phyloP scores from a whole-genome alignment of 1,140 invertebrate genomes.

The Lepidotrigona ventralis region DNA sequence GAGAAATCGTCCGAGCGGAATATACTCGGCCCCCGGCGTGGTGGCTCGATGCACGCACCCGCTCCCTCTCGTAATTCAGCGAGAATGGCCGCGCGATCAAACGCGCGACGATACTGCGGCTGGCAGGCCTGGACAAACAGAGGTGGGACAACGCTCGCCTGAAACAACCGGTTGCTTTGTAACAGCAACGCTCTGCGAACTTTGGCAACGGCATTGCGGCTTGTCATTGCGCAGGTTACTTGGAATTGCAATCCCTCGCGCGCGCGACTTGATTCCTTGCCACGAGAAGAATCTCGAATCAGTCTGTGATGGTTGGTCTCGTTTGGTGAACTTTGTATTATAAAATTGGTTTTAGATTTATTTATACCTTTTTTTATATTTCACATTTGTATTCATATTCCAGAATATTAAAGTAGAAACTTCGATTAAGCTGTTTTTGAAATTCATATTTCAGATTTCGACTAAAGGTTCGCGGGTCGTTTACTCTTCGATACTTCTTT shows the following conservation, averaged over 20 bases:
- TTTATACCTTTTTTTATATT: too few relatives aligned
- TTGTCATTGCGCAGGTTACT: background rate
- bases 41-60: constrained; percentile 51
- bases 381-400: too few relatives aligned
- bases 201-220: background rate
- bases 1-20: constrained; percentile 65
- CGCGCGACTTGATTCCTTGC: background rate
- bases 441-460: too few relatives aligned
- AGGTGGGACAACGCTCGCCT: background rate
- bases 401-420: too few relatives aligned
- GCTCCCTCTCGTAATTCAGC: constrained; percentile 69
- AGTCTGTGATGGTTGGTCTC: background rate
- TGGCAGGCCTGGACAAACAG: constrained; percentile 2
- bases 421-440: too few relatives aligned
- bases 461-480: too few relatives aligned
- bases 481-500: too few relatives aligned
- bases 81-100: constrained; percentile 70
- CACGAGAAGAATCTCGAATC: background rate
- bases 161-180: constrained; percentile 24
- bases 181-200: constrained; percentile 1
- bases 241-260: background rate
- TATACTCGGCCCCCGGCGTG: constrained; percentile 31
- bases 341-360: too few relatives aligned
- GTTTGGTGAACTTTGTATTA: background rate
- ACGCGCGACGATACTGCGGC: constrained; percentile 58